Conservation (phyloP, 2,113 vertebrate genomes). For the Aldabrachelys gigantea region DNA sequence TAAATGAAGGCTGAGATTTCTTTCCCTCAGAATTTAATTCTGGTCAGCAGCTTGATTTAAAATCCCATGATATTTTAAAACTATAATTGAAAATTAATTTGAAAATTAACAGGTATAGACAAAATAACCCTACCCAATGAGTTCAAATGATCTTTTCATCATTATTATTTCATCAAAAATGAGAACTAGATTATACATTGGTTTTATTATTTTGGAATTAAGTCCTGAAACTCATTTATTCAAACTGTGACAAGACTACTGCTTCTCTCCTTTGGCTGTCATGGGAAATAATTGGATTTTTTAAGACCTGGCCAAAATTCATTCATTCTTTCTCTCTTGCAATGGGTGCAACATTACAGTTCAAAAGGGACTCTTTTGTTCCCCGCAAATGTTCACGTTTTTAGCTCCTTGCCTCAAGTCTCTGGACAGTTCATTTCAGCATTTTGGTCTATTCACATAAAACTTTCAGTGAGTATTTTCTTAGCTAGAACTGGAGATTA, state of each 20-base stretch:
- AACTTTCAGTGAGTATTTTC: slow-evolving; percentile 71
- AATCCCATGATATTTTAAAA: background rate
- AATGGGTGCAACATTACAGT: accelerated
- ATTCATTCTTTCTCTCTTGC: background rate
- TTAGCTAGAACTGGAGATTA: slow-evolving; percentile 52
- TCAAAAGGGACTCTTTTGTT: background rate
- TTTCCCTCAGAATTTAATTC: background rate
- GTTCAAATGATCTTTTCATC: background rate
- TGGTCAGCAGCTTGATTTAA: background rate
- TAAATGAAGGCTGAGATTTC: background rate
- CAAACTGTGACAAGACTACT: background rate
- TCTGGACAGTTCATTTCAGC: background rate
- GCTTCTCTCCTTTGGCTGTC: background rate
- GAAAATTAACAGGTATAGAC: background rate
- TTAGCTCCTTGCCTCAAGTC: background rate
- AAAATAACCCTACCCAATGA: background rate
- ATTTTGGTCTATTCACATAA: slow-evolving; percentile 12
- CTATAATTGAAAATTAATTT: background rate
- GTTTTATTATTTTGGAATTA: background rate
- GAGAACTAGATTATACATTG: background rate
- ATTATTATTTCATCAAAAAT: slow-evolving; percentile 1
- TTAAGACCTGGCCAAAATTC: background rate
- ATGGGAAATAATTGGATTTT: background rate
- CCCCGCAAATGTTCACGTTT: background rate
- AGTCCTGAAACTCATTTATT: background rate